These are phyloP conservation scores for Mus musculus DNA, from an alignment of 2,113 vertebrate species.

Conservation along the genomic window GRCm39 chr10:6378001-6378500, in stretches of 20 bases:
- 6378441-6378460: neutral
- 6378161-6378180: neutral
- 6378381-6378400: neutral
- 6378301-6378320: neutral
- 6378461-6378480: neutral
- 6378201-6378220: neutral
- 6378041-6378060: neutral
- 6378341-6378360: neutral
- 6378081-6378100: neutral
- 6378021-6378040: neutral
- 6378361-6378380: neutral
- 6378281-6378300: neutral
- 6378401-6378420: neutral
- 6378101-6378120: neutral
- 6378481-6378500: neutral
- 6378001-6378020: neutral
- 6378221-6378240: neutral
- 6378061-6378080: neutral
- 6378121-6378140: neutral
- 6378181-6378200: neutral
- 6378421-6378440: neutral
- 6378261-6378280: neutral
- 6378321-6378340: neutral
- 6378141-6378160: neutral
- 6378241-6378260: neutral